Percentiles rank a stretch among this genome's conserved stretches.
phyloP scores from a whole-genome alignment of 2,113 vertebrate species.

The Amblyornis subalaris region DNA sequence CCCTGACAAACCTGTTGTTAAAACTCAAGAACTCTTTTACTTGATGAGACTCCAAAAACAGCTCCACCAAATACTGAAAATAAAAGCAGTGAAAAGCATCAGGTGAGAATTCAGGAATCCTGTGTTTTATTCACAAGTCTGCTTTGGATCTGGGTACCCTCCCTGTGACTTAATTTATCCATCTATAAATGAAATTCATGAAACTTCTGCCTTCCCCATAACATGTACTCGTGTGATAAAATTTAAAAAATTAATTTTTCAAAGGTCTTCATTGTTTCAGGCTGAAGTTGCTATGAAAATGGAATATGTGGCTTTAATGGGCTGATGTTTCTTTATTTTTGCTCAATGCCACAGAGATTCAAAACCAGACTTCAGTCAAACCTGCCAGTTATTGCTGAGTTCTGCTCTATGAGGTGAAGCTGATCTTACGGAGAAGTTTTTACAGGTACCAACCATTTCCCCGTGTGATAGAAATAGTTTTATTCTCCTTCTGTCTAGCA shows the following conservation, averaged over 20 bases:
- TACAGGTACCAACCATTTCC: neutral
- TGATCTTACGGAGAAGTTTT: neutral
- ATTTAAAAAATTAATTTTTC: neutral
- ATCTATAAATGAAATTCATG: neutral
- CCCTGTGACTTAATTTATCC: neutral
- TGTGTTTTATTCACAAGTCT: neutral
- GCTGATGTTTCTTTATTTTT: neutral
- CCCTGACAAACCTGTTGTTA: neutral
- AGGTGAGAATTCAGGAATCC: neutral
- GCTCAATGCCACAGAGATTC: neutral
- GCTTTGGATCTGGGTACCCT: neutral
- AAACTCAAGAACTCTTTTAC: neutral
- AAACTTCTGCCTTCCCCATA: neutral
- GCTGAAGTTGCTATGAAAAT: neutral
- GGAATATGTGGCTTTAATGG: neutral
- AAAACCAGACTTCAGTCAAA: neutral
- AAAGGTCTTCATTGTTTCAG: neutral
- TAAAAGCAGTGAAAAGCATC: neutral
- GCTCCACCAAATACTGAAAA: neutral
- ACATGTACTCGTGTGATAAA: fast-evolving
- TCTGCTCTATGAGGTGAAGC: neutral
- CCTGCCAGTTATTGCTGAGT: neutral
- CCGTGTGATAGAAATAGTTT: neutral
- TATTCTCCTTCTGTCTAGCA: neutral
- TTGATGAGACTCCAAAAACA: neutral